Base-by-base conservation (phyloP, 2,797 vertebrate species). In the Sardinella longiceps region DNA sequence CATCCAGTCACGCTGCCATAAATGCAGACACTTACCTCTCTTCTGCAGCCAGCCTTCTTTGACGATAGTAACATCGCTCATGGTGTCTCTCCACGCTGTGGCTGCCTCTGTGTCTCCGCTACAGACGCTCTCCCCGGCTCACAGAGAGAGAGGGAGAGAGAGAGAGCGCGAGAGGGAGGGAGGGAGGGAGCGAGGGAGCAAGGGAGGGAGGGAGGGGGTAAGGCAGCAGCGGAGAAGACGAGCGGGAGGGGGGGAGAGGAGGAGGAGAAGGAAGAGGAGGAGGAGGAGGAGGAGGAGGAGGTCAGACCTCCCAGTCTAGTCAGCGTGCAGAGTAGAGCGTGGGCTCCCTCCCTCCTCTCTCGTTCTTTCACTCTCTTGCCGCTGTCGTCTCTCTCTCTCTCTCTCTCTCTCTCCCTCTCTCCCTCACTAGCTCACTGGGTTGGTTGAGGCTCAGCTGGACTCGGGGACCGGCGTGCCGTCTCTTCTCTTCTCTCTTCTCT, bases 31-130 rank as follows among this genome's bases (percentile, higher is more conserved):
- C 97, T 98, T 93, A 99, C 97, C 98, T 95, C 98, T 97, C 96
- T 99, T 99, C 94, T 99, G 98, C 92, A 99, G 97, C 98, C 98
- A 99, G 92, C 98, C 98, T 97, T 99, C 98, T 95, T 97, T 99
- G 95, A 99, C 97, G 95, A 99, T 96, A 95, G 97, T 99, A 95
- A 98, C 97, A 99, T 99, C 98, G 96, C 96, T 98, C 98, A 99
- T 99, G 97, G 95, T 98, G 97, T 95, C 97, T 97, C 86, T 84
- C 96, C 97, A 95, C 96, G 93, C 94, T 93, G 95, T 95, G 96
- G 96, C 94, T 93, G 94, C 94, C 94, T 93, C 94, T 92, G 94
- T 94, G 94, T 94, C 92, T 95, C 93, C 94, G 37, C 70, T 77
- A 92, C 94, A 94, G 94, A 93, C 94, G 92, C 94, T 93, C 94